Base-by-base conservation (phyloP, 2,888 invertebrate genomes). In the Anoplius nigerrimus region DNA sequence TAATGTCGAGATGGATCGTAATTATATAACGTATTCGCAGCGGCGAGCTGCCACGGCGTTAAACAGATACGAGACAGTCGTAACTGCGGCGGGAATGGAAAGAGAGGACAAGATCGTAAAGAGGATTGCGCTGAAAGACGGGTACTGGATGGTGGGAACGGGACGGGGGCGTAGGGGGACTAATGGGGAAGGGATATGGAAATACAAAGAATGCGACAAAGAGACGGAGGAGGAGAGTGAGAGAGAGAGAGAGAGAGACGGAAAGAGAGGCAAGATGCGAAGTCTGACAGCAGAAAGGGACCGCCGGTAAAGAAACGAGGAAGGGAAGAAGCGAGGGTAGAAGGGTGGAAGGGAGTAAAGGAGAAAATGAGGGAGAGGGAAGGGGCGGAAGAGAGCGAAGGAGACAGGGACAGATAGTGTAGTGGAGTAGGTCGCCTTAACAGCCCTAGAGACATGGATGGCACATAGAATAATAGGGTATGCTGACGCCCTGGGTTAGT, bases 381-480 rank as follows among this genome's bases (percentile, higher is more conserved):
- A 27, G 70, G 63, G 59, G 58, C 69, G 54, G 58, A 62, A 42
- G 69, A 51, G 66, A 63, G 64, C 34, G 68, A 67, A 52, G 69
- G 58, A 66, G 66, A 48, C 45, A 27, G 6, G n/a, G 48, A 16
- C n/a, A 48, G 55, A 58, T 51, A 46, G 24, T 48, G 48, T 67
- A 62, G 71, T 55, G 56, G 81, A 80, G 69, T 74, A 75, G 81
- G 78, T 81, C 79, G 85, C 78, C 79, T 84, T 82, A 83, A 85
- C 84, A 84, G 82, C 83, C 78, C 83, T 79, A 78, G 84, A 83
- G 84, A 81, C 82, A 75, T 79, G 78, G 69, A 73, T 80, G 82
- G 82, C 77, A 82, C 80, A 78, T 84, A 79, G 83, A 85, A 84
- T 86, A 86, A 86, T 85, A 80, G 84, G 78, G 74, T 77, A 69